Evolutionary conservation across 2,888 invertebrate genomes (phyloP), one percentile per base, ranked within the genome.

Genomic region (Aelia acuminata): DNA sequence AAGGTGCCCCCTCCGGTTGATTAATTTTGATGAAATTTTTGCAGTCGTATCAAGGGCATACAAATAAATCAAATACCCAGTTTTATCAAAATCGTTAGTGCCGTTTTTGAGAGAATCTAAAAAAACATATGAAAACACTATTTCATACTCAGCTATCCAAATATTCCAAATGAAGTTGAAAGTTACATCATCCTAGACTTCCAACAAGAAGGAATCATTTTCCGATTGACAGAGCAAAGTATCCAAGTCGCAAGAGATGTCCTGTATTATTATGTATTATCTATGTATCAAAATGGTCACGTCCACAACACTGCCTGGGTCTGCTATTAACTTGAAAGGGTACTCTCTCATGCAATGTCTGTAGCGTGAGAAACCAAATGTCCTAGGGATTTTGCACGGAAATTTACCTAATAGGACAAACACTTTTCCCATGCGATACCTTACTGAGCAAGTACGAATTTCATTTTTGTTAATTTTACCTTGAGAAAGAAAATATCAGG

Each of bases 251-350:
- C 22, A 5, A 1, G 35, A 35, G 35, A 20, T 70, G 35, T 35
- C 35, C 31, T 70, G 15, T n/a, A 63, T 20, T n/a, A 63, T 20
- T 26, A 63, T n/a, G 75, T 22, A 39, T 75, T 75, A 75, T 7
- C 39, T 57, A n/a, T 57, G 53, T 26, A 57, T 57, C 57, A 57
- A 43, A 75, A 75, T 39, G 75, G 75, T 75, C 75, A 75, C 75
- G 75, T 75, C 75, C 22, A 20, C 43, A 35, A 26, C 39, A 2
- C 75, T n/a, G n/a, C n/a, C n/a, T n/a, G n/a, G n/a, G n/a, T n/a
- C n/a, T 75, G 75, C 43, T 75, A 75, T 75, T 75, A 75, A 43
- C 43, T n/a, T 18, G 15, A 31, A 35, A 22, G 75, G 75, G 22
- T 75, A 75, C 39, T 75, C 75, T 75, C 75, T 43, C 75, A 75